Evolutionary conservation across 1,140 invertebrate genomes (phyloP).

Genomic region (Mactra quadrangularis): DNA sequence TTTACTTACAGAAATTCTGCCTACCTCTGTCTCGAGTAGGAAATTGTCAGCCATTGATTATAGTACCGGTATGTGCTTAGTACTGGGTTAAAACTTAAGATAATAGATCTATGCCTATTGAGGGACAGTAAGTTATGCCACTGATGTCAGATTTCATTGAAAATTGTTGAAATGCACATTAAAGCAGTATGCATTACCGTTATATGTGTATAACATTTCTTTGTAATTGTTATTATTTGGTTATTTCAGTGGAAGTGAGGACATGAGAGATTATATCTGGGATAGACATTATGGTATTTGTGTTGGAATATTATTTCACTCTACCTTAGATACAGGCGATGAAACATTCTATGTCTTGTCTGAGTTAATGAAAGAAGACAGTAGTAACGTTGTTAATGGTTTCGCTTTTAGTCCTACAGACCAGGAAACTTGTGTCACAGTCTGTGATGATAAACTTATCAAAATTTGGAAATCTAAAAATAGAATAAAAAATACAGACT

Average conservation of each 20-base stretch:
- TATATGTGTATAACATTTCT: too few relatives aligned
- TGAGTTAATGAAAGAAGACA: neutral
- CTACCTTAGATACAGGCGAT: neutral
- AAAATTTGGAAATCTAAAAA: conserved; percentile 47
- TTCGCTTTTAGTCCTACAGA: conserved; percentile 26
- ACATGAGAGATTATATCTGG: conserved; percentile 35
- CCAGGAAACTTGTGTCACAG: conserved; percentile 42
- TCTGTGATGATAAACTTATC: conserved; percentile 38
- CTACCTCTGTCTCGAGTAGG: too few relatives aligned
- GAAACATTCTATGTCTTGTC: conserved; percentile 18
- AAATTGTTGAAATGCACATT: too few relatives aligned
- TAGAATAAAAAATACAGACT: neutral
- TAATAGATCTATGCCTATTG: too few relatives aligned
- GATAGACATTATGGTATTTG: conserved; percentile 29
- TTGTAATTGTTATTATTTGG: too few relatives aligned
- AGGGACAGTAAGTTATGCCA: too few relatives aligned
- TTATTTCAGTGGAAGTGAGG: conserved; percentile 46
- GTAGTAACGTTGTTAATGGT: conserved; percentile 22
- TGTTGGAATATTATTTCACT: conserved; percentile 17
- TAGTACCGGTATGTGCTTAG: too few relatives aligned
- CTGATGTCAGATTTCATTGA: too few relatives aligned
- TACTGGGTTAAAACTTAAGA: too few relatives aligned
- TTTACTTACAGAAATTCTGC: too few relatives aligned
- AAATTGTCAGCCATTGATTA: too few relatives aligned
- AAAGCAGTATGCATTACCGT: too few relatives aligned